A percentile compares a stretch with the other conserved stretches of the same genome.
These are phyloP conservation scores for Melanerpes formicivorus DNA, from an alignment of 2,113 vertebrate genomes.

Conservation along the genomic window DNA sequence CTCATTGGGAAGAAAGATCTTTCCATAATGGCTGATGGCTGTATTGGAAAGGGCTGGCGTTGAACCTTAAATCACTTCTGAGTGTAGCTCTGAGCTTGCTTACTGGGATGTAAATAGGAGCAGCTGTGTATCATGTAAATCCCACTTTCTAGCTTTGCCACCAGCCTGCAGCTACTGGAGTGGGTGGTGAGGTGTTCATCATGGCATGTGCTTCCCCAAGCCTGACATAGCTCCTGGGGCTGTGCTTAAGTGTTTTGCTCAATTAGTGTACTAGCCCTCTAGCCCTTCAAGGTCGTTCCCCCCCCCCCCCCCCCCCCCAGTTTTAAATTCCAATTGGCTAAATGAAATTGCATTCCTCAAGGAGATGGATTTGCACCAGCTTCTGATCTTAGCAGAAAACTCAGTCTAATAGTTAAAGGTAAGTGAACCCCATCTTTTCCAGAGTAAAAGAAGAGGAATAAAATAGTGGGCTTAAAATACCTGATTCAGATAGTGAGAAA, in stretches of 20 bases:
- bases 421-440: not conserved
- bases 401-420: not conserved
- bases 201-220: not conserved
- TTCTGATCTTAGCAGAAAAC: not conserved
- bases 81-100: not conserved
- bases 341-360: not conserved
- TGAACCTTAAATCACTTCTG: not conserved
- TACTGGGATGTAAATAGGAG: not conserved
- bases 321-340: not conserved
- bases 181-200: rapidly evolving
- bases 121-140: not conserved
- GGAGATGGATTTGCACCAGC: not conserved
- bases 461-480: not conserved
- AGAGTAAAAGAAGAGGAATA: not conserved
- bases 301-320: no score
- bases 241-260: not conserved
- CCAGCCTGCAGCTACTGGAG: rapidly evolving
- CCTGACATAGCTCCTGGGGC: not conserved
- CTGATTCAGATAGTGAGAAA: not conserved
- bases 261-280: not conserved
- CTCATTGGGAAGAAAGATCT: rapidly evolving
- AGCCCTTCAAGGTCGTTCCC: not conserved
- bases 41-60: not conserved
- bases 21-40: not conserved
- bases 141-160: not conserved